Base-by-base conservation (phyloP, 2,888 invertebrate species). In the Odontocolon sp. region DNA sequence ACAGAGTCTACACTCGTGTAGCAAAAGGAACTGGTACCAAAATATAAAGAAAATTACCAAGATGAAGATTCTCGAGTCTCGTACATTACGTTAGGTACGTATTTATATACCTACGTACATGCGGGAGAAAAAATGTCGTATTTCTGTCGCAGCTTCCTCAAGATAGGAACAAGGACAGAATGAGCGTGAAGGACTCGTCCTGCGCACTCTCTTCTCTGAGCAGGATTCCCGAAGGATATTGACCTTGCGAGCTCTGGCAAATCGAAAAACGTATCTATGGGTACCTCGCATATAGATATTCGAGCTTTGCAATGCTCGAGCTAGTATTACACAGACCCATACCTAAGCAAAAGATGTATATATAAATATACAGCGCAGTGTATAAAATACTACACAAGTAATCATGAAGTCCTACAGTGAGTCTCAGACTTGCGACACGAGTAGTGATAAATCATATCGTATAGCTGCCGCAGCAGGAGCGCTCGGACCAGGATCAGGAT, bases 161-260 rank as follows among this genome's bases (percentile, higher is more conserved):
- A 16, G 23, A n/a, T 52, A 54, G 61, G 42, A 61, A 31, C 63
- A 33, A 47, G 56, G 57, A 69, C 56, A 50, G 47, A 50, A 64
- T 38, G 31, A 21, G 42, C 40, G 66, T 40, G 63, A 73, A 47
- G 57, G 56, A 47, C 64, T 66, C 47, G 64, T 69, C 47, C 63
- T 63, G 56, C 28, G 28, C 40, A 52, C 21, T 16, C 50, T 18
- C 61, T 78, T 63, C 73, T 59, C 59, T 63, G 59, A 77, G 52
- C 83, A 83, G 80, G 81, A 86, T 82, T 81, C 81, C 80, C 81
- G 68, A 79, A 83, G 83, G 83, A 85, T 87, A 82, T 86, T 86
- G 86, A 86, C 85, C 84, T 79, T 72, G 56, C 38, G 54, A 45
- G 78, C 72, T 54, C 69, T 75, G 66, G 56, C 64, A 70, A 84